Evolutionary conservation across 2,113 vertebrate species (phyloP).

Genomic region (Pollimyrus isidori): DNA sequence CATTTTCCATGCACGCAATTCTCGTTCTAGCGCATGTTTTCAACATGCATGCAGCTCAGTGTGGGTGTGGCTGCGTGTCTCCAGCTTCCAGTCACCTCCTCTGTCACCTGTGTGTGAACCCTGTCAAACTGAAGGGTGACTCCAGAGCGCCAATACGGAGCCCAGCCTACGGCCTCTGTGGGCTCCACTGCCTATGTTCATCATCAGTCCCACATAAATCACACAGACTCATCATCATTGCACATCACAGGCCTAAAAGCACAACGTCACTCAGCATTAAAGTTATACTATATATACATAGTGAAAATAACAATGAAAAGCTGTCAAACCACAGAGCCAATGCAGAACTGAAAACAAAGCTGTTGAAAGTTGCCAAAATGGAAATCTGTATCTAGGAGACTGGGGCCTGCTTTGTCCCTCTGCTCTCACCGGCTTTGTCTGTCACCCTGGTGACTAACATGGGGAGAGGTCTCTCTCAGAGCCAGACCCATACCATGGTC

Average conservation of each 20-base stretch:
- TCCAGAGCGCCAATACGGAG: neutral
- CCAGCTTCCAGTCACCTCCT: neutral
- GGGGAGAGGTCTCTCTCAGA: neutral
- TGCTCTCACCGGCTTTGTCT: conserved; percentile 28
- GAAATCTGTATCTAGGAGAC: neutral
- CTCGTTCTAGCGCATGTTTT: neutral
- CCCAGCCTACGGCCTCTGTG: neutral
- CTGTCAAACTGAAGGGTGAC: neutral
- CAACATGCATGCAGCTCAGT: neutral
- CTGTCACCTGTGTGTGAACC: neutral
- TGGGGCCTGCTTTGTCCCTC: neutral
- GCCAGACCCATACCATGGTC: neutral
- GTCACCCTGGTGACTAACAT: conserved; percentile 10
- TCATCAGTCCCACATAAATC: neutral
- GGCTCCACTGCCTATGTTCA: neutral
- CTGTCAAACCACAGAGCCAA: neutral
- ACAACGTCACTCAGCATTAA: neutral
- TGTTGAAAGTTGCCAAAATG: conserved; percentile 3
- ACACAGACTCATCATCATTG: neutral
- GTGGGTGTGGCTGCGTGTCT: neutral
- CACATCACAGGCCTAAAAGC: neutral
- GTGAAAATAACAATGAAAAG: conserved; percentile 1
- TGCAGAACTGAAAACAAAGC: neutral
- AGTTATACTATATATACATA: neutral
- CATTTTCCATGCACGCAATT: neutral